Conservation (phyloP, 1,140 invertebrate species). For the Diorhabda carinulata region DNA sequence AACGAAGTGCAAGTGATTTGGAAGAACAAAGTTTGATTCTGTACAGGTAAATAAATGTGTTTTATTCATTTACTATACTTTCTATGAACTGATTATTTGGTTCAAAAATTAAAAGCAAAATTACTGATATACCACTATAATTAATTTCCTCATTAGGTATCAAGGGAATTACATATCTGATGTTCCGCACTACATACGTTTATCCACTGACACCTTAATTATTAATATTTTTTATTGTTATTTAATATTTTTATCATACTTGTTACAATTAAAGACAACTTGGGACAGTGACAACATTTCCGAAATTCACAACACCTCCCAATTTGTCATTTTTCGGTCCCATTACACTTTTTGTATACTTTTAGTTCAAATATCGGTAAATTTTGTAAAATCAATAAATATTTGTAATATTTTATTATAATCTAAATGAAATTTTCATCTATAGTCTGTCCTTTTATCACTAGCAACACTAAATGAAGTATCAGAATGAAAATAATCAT, state of each 20-base stretch:
- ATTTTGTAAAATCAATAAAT: too few species aligned
- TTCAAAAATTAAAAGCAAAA: neutral
- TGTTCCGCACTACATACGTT: neutral
- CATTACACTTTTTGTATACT: too few species aligned
- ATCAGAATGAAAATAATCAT: too few species aligned
- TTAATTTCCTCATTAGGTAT: neutral
- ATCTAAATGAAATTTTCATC: too few species aligned
- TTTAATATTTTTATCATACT: neutral
- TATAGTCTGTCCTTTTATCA: too few species aligned
- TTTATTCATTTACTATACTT: neutral
- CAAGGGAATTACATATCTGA: neutral
- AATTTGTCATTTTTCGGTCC: too few species aligned
- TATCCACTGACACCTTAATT: neutral
- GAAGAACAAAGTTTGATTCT: constrained; percentile 30
- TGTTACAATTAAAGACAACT: too few species aligned
- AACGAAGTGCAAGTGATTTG: constrained; percentile 30
- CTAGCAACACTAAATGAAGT: too few species aligned
- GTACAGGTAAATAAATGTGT: constrained; percentile 23
- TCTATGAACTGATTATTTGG: neutral
- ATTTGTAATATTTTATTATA: too few species aligned
- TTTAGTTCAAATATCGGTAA: too few species aligned
- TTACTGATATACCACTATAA: neutral
- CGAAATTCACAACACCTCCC: too few species aligned
- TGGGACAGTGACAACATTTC: too few species aligned
- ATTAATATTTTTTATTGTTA: neutral